Conservation (phyloP, 1,140 invertebrate genomes). For the Maconellicoccus hirsutus region DNA sequence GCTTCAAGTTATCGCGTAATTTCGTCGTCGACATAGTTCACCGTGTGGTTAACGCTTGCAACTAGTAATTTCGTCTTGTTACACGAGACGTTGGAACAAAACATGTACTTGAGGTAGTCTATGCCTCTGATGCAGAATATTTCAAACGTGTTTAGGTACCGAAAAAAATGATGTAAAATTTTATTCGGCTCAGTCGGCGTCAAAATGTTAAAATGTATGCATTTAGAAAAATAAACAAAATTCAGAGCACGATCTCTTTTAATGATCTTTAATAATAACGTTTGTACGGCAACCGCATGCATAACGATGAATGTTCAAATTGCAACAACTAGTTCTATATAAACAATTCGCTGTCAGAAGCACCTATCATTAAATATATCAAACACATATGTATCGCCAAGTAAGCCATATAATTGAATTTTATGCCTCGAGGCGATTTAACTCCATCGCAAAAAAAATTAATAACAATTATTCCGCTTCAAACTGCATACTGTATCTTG, state of each 20-base stretch:
- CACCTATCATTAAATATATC: conserved; percentile 4
- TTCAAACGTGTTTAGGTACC: too few relatives aligned
- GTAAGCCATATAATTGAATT: neutral
- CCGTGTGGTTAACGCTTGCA: neutral
- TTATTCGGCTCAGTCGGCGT: too few relatives aligned
- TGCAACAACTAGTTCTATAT: neutral
- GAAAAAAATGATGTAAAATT: too few relatives aligned
- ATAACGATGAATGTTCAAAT: neutral
- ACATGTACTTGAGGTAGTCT: too few relatives aligned
- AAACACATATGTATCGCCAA: neutral
- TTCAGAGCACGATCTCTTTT: neutral
- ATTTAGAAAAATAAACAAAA: neutral
- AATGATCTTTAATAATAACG: neutral
- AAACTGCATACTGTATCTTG: too few relatives aligned
- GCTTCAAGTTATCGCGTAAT: neutral
- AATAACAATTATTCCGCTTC: neutral
- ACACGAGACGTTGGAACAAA: neutral
- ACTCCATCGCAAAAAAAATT: neutral
- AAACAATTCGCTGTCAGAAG: conserved; percentile 1
- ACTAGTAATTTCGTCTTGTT: neutral
- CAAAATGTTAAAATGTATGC: too few relatives aligned
- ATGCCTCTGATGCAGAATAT: too few relatives aligned
- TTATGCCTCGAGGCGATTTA: neutral
- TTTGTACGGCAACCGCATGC: neutral
- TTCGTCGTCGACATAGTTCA: neutral